Percentiles rank a stretch among this genome's conserved stretches.
Conservation (phyloP, 2,888 invertebrate genomes). For the Cataglyphis rosenhaueri region DNA sequence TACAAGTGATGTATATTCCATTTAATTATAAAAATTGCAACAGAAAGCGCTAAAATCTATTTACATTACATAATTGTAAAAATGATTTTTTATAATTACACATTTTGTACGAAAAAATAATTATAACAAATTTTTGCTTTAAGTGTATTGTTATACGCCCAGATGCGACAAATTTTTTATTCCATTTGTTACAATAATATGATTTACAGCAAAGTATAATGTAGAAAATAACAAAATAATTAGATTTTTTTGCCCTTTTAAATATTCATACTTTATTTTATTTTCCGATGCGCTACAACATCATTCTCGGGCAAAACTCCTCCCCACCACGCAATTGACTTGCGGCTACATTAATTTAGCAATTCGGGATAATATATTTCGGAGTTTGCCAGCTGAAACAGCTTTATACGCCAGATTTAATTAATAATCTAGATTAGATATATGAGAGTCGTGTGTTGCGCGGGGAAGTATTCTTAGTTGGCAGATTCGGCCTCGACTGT, state of each 20-base stretch:
- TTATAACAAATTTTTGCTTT: background rate
- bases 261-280: slow-evolving; percentile 54
- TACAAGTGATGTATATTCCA: slow-evolving; percentile 17
- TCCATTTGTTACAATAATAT: background rate
- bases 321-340: slow-evolving; percentile 56
- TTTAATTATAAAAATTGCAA: slow-evolving; percentile 50
- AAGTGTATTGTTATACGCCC: background rate
- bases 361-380: slow-evolving; percentile 80
- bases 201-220: background rate
- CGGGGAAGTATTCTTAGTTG: slow-evolving; percentile 78
- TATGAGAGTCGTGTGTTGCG: slow-evolving; percentile 67
- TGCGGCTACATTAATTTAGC: slow-evolving; percentile 78
- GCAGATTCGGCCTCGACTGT: slow-evolving; percentile 75
- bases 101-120: background rate
- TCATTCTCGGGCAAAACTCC: slow-evolving; percentile 61
- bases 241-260: background rate
- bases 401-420: slow-evolving; percentile 83
- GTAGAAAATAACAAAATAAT: background rate
- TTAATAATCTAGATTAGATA: slow-evolving; percentile 84
- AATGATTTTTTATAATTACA: background rate
- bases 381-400: slow-evolving; percentile 81
- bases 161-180: background rate
- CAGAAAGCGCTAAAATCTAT: background rate
- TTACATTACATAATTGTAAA: background rate
- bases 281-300: slow-evolving; percentile 3